Percentiles rank a stretch among this genome's conserved stretches.
Conservation (phyloP, 2,113 vertebrate genomes). For the Rhipidura dahli region DNA sequence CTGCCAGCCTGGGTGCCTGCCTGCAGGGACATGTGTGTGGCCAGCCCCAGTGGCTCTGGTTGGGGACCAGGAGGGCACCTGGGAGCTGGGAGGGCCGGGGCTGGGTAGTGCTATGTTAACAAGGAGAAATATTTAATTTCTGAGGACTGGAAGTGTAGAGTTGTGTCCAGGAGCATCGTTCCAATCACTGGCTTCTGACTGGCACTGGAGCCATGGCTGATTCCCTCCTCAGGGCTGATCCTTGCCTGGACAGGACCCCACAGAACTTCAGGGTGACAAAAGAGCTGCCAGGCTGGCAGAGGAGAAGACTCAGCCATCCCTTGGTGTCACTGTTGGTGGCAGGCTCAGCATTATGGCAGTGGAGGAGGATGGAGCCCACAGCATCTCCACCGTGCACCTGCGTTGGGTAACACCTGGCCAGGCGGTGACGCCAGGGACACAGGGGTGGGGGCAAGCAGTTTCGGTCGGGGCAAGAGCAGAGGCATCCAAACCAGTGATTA, state of each 20-base stretch:
- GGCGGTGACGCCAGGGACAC: not conserved
- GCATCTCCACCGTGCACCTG: accelerated
- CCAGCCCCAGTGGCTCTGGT: accelerated
- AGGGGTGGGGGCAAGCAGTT: conserved; percentile 54
- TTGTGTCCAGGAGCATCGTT: not conserved
- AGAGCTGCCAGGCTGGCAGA: not conserved
- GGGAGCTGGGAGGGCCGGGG: not conserved
- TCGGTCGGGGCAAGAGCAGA: conserved; percentile 54
- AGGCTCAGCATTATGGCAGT: not conserved
- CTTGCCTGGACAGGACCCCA: not conserved
- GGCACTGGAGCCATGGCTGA: accelerated
- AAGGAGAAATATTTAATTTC: not conserved
- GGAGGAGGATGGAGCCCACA: accelerated
- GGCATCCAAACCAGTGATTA: conserved; percentile 54
- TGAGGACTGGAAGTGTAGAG: not conserved
- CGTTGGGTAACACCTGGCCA: conserved; percentile 17
- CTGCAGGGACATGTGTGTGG: not conserved
- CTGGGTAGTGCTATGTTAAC: not conserved
- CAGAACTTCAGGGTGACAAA: not conserved
- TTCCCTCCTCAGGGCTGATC: not conserved
- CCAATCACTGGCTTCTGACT: accelerated
- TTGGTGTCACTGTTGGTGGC: accelerated
- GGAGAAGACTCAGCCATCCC: accelerated
- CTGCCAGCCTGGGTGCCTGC: accelerated
- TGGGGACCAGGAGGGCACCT: not conserved